These are phyloP conservation scores for Litocranius walleri DNA, from an alignment of 2,113 vertebrate species.

Conservation along the genomic window DNA sequence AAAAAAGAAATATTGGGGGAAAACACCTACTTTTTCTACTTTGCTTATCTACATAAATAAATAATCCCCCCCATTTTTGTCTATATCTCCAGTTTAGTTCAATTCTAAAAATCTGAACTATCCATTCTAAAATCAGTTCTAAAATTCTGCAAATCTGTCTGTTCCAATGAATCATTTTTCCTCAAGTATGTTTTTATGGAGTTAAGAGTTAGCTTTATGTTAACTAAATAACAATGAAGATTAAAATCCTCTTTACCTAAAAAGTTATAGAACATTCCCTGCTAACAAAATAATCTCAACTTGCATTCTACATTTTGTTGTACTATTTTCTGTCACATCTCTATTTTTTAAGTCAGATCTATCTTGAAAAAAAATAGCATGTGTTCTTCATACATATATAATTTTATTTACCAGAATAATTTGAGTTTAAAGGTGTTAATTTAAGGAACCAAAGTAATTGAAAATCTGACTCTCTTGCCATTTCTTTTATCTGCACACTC, in stretches of 20 bases:
- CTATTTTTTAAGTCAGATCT: background rate
- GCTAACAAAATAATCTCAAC: background rate
- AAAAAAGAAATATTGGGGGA: background rate
- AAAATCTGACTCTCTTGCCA: background rate
- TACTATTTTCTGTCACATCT: background rate
- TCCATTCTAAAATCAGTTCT: too few species aligned
- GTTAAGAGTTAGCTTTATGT: background rate
- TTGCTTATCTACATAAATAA: background rate
- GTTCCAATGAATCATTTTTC: background rate
- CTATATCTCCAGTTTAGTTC: background rate
- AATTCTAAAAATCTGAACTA: background rate
- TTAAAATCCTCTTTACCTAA: background rate
- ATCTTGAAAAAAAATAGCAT: background rate
- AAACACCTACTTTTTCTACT: background rate
- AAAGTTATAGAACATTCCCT: background rate
- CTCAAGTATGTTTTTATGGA: background rate
- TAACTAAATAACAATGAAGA: background rate
- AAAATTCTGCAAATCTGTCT: background rate
- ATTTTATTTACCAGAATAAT: background rate
- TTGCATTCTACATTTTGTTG: background rate
- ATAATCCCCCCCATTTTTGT: background rate
- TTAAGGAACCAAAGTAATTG: background rate
- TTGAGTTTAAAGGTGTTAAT: slow-evolving; percentile 9
- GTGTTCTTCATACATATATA: background rate
- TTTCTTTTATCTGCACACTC: background rate